Base-by-base conservation (phyloP, 2,888 invertebrate genomes). In the Helicoverpa assulta region DNA sequence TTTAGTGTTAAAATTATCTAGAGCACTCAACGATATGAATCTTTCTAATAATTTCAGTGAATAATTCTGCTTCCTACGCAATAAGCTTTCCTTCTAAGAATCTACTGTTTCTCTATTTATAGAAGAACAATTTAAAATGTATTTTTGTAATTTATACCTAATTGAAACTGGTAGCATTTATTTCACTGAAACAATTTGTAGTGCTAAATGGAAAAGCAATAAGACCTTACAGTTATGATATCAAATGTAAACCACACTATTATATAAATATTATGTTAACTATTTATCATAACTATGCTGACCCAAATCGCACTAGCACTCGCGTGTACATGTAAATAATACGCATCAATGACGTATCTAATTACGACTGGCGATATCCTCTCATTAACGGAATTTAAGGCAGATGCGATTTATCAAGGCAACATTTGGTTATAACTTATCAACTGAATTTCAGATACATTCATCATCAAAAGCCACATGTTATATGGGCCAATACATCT, bases 301-400 rank as follows among this genome's bases (percentile, higher is more conserved):
- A 47, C n/a, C 47, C 47, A 7, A 47, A 47, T n/a, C 6, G 0
- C n/a, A 4, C n/a, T 47, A n/a, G 47, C 47, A n/a, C 47, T n/a
- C 47, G 40, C 6, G 16, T 43, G 43, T 16, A 43, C 43, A 43
- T 53, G n/a, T 26, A 8, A 54, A 26, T 50, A 33, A 10, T 43
- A 37, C n/a, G 21, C 26, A 52, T 12, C n/a, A 37, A 16, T 10
- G 21, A 37, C 21, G n/a, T 40, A 16, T 50, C 10, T 6, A 55
- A 52, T 37, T n/a, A 50, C 0, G 16, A 37, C 53, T 62, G 58
- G 62, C 26, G 37, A 59, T 76, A 52, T 62, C n/a, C 10, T 16
- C 5, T 57, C 40, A 53, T 53, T 26, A 26, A 53, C 14, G 2
- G 53, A 26, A 52, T 21, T 52, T 14, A 40, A 40, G 40, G 14